A percentile compares a stretch with the other conserved stretches of the same genome.
phyloP scores from a whole-genome alignment of 1,140 invertebrate genomes.

The Tyrophagus putrescentiae region DNA sequence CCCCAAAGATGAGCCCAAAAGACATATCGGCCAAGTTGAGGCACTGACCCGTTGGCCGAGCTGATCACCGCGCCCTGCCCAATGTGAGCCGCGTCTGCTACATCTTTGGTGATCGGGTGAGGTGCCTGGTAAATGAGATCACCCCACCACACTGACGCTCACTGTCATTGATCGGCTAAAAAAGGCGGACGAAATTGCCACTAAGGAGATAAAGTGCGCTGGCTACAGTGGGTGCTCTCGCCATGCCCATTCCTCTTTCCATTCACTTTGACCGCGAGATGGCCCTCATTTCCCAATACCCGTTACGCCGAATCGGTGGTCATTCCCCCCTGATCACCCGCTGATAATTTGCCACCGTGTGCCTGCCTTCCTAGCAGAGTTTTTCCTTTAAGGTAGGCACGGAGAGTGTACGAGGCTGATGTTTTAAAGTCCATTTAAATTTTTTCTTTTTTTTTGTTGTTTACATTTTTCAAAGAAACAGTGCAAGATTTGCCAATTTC shows the following conservation, averaged over 20 bases:
- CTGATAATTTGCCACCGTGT: too few relatives aligned
- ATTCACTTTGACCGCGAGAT: slow-evolving; percentile 90
- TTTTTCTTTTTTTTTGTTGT: too few relatives aligned
- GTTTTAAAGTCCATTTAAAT: too few relatives aligned
- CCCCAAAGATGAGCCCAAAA: slow-evolving; percentile 32
- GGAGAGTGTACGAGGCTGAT: too few relatives aligned
- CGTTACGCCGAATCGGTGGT: slow-evolving; percentile 88
- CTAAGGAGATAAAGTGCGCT: slow-evolving; percentile 46
- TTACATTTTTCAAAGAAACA: too few relatives aligned
- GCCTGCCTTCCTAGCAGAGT: too few relatives aligned
- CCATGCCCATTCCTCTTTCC: slow-evolving; percentile 86
- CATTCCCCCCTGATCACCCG: slow-evolving; percentile 84
- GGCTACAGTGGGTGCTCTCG: slow-evolving; percentile 50
- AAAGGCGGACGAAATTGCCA: slow-evolving; percentile 72
- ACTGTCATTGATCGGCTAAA: slow-evolving; percentile 70
- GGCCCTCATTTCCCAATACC: slow-evolving; percentile 47
- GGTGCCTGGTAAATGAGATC: slow-evolving; percentile 75
- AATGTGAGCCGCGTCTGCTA: slow-evolving; percentile 91
- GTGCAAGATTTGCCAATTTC: too few relatives aligned
- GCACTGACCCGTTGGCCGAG: slow-evolving; percentile 72
- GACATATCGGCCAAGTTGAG: slow-evolving; percentile 47
- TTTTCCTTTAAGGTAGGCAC: too few relatives aligned
- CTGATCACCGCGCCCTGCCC: slow-evolving; percentile 74
- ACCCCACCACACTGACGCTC: slow-evolving; percentile 83
- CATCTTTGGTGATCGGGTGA: slow-evolving; percentile 72